Percentiles rank a stretch among this genome's conserved stretches.
Evolutionary conservation across 2,113 vertebrate species (phyloP).

Genomic region (Sceloporus undulatus): DNA sequence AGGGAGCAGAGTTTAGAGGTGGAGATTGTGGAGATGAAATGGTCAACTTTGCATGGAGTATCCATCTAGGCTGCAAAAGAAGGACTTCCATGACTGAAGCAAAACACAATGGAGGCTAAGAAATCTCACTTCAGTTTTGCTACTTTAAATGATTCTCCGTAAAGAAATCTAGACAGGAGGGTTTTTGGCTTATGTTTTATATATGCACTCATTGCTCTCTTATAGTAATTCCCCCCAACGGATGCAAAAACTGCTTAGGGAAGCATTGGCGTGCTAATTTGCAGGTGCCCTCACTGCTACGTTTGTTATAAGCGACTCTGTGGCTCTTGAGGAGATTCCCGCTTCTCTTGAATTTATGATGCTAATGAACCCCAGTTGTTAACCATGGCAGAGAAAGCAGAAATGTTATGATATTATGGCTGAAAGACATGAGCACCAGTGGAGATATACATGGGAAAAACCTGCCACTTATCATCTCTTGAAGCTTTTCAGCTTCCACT

Average conservation of each 20-base stretch:
- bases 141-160: constrained; percentile 26
- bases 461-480: constrained; percentile 51
- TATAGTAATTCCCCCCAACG: constrained; percentile 60
- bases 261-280: constrained; percentile 68
- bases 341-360: constrained; percentile 70
- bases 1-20: too few relatives aligned
- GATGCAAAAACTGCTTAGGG: constrained; percentile 65
- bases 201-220: constrained; percentile 54
- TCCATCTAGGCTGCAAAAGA: not conserved
- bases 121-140: constrained; percentile 20
- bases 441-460: constrained; percentile 61
- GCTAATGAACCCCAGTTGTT: constrained; percentile 66
- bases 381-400: constrained; percentile 55
- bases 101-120: constrained; percentile 30
- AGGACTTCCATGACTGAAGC: constrained; percentile 9
- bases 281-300: constrained; percentile 63
- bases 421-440: constrained; percentile 62
- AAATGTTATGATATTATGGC: constrained; percentile 51
- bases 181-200: not conserved
- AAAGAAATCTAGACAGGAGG: constrained; percentile 11
- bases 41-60: too few relatives aligned
- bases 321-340: constrained; percentile 62
- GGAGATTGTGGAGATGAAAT: too few relatives aligned
- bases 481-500: constrained; percentile 59
- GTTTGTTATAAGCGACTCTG: constrained; percentile 54